Base-by-base conservation (phyloP, 2,113 vertebrate genomes). In the Illadopsis cleaveri region DNA sequence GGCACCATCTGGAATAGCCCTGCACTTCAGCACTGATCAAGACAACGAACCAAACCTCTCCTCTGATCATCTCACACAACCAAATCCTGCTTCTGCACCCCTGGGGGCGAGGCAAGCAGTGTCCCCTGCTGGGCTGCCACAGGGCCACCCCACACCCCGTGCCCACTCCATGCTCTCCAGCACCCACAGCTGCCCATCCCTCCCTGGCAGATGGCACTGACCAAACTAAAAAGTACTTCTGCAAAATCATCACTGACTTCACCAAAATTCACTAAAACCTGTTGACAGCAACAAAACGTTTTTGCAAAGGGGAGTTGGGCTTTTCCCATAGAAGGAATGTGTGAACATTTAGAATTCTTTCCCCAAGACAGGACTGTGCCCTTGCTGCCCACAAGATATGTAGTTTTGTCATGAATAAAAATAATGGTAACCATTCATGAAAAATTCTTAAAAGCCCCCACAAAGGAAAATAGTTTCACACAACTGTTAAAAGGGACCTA, bases 141-240 rank as follows among this genome's bases (percentile, higher is more conserved):
- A 45, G n/a, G 45, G 58, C 18, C 16, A 6, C 6, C 12, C 7
- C 12, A 17, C 17, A 44, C 20, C 58, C 15, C 0, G 0, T 9
- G 51, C 54, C 54, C 51, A 30, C 25, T 8, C n/a, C 66, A 4
- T 30, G 19, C 37, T 48, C 15, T 8, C 31, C 80, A 76, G 28
- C 40, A 51, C 2, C 16, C 60, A 62, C 61, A 86, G 56, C 50
- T 86, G 47, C 80, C 28, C 38, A 21, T n/a, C 42, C 3, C 56
- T 57, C 42, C 61, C 16, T 44, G 56, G 27, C 44, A 75, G 35
- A 19, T 3, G 3, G 5, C 18, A 58, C 48, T 44, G 66, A 58
- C n/a, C n/a, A 44, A 73, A 78, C 30, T 21, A 17, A n/a, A 71
- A 71, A 56, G 23, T 7, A 17, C 7, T 70, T 64, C 69, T 87